Evolutionary conservation across 1,140 invertebrate genomes (phyloP), one percentile per base, ranked within the genome.

Genomic region (Argopecten irradians): DNA sequence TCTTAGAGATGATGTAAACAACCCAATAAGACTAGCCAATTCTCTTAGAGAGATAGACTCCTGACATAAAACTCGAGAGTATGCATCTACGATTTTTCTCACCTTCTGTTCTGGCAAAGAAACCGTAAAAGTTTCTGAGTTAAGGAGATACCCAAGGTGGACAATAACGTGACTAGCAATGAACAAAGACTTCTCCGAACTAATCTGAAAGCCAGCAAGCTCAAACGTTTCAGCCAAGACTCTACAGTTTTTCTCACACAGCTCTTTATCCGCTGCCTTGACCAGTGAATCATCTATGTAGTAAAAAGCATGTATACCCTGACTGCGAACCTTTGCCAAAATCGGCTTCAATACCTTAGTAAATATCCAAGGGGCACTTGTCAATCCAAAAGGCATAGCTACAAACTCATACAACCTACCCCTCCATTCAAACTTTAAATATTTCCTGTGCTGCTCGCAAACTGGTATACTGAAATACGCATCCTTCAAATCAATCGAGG

Each of bases 401-500:
- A 22, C 14, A 46, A 46, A 16, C 43, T 46, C 43, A 46, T 46
- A 46, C 34, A 35, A n/a, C 19, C 86, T 34, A 16, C 35, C 28
- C 19, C 41, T 46, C 86, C 82, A 86, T 11, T n/a, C 39, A 41
- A 89, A 89, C 43, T 85, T 85, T 7, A 89, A 39, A 55, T 43
- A 86, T 86, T 86, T 89, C 14, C 85, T 86, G 39, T 22, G 22
- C 43, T 39, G 34, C 46, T 82, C 3, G 34, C 86, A 34, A 13
- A 86, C 83, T 16, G 34, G 34, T 39, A 89, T 28, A 82, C 41
- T 41, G 33, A 86, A 86, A 34, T 89, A 86, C 32, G 88, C 85
- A 46, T 89, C 88, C 22, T 82, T 89, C 19, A 89, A 35, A 34
- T 89, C 84, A 46, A 86, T 46, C 16, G 85, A 71, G 0, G 16